A percentile compares a stretch with the other conserved stretches of the same genome.
Conservation (phyloP, 1,140 invertebrate species). For the Drosophila simulans region DNA sequence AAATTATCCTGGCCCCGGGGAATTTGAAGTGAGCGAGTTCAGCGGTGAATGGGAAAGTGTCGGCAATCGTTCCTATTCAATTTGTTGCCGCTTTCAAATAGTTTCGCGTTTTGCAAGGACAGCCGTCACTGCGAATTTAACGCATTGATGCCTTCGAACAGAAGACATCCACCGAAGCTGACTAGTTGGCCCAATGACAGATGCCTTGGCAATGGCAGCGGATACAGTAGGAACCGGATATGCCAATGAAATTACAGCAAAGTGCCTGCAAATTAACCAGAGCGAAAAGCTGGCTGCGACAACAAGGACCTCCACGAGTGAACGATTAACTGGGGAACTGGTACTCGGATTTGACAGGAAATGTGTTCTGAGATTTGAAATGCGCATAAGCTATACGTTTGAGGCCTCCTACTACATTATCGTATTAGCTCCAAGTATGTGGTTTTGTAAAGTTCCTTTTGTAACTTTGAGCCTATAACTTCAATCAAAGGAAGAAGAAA, state of each 20-base stretch:
- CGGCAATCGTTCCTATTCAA: constrained; percentile 65
- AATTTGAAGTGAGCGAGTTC: constrained; percentile 21
- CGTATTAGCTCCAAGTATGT: too few species aligned
- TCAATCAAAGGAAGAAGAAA: constrained; percentile 7
- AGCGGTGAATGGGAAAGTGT: constrained; percentile 39
- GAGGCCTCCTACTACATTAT: too few species aligned
- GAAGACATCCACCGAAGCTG: constrained; percentile 21
- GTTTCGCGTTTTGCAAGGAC: constrained; percentile 28
- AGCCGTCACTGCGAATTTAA: constrained; percentile 51
- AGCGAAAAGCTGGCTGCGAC: constrained; percentile 40
- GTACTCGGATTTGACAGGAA: neutral
- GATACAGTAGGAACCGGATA: constrained; percentile 25
- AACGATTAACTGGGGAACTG: constrained; percentile 12
- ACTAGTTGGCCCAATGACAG: constrained; percentile 44
- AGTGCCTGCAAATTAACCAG: constrained; percentile 62
- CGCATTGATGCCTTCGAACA: constrained; percentile 55
- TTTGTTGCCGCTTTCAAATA: constrained; percentile 53
- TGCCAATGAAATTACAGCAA: constrained; percentile 62
- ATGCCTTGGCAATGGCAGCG: constrained; percentile 11
- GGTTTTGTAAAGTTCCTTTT: neutral
- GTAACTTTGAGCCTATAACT: constrained; percentile 5
- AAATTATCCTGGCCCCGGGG: constrained; percentile 30
- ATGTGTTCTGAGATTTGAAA: constrained; percentile 7
- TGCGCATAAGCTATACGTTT: too few species aligned
- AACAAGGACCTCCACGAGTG: constrained; percentile 11